Percentiles rank a stretch among this genome's conserved stretches.
Conservation (phyloP, 2,888 invertebrate species). For the Protophormia terraenovae region DNA sequence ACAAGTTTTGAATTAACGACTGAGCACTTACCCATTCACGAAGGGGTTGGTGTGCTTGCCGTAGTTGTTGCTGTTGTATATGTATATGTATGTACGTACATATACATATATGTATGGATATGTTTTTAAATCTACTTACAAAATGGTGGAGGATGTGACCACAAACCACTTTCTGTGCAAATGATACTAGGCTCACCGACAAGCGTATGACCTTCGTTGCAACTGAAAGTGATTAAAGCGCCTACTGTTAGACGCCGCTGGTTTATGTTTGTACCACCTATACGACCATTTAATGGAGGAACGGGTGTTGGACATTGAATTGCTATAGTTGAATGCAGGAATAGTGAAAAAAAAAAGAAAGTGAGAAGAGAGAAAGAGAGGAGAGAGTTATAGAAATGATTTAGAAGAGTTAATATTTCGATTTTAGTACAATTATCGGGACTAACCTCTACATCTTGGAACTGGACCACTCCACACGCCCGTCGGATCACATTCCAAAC, state of each 20-base stretch:
- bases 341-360: slow-evolving; percentile 56
- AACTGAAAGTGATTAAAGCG: slow-evolving; percentile 90
- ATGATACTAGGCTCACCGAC: slow-evolving; percentile 90
- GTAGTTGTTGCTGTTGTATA: slow-evolving; percentile 50
- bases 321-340: slow-evolving; percentile 82
- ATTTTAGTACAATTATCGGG: neutral
- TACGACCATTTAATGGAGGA: slow-evolving; percentile 87
- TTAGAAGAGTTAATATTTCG: neutral
- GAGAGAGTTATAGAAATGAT: neutral
- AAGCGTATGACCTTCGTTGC: slow-evolving; percentile 84
- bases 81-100: slow-evolving; percentile 10
- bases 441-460: slow-evolving; percentile 89
- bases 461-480: slow-evolving; percentile 90
- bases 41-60: slow-evolving; percentile 52
- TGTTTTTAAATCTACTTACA: slow-evolving; percentile 82
- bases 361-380: slow-evolving; percentile 59
- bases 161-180: slow-evolving; percentile 93
- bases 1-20: slow-evolving; percentile 17
- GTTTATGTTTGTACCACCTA: slow-evolving; percentile 80
- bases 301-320: slow-evolving; percentile 91
- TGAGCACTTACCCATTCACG: slow-evolving; percentile 47
- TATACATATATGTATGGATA: slow-evolving; percentile 44
- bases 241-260: slow-evolving; percentile 89
- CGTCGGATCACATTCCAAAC: slow-evolving; percentile 89
- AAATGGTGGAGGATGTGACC: slow-evolving; percentile 93